Percentiles rank a stretch among this genome's conserved stretches.
Evolutionary conservation across 2,888 invertebrate species (phyloP).

Genomic region (Rhabditoides inermis): DNA sequence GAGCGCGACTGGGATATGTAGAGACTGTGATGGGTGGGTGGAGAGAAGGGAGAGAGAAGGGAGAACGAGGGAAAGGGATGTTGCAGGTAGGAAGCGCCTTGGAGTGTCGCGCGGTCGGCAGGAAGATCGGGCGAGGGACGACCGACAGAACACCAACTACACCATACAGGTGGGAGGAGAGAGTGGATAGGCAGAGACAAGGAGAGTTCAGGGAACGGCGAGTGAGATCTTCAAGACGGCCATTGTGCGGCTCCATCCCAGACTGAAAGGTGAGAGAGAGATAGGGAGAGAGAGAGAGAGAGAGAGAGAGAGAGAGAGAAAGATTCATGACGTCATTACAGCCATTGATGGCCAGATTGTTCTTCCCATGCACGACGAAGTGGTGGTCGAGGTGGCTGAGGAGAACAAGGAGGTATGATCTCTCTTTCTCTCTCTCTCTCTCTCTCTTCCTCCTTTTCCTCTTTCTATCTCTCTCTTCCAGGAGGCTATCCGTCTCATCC

Average conservation of each 20-base stretch:
- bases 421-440: too few species aligned
- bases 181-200: too few species aligned
- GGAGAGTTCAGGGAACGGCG: slow-evolving; percentile 78
- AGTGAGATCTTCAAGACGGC: slow-evolving; percentile 88
- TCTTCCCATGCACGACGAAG: slow-evolving; percentile 88
- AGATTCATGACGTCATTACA: slow-evolving; percentile 5
- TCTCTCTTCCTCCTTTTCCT: too few species aligned
- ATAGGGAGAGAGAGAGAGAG: background rate
- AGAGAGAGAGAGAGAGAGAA: background rate
- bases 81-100: slow-evolving; percentile 12
- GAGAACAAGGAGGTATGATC: slow-evolving; percentile 55
- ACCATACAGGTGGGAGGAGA: slow-evolving; percentile 69
- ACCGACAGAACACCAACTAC: slow-evolving; percentile 91
- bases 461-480: too few species aligned
- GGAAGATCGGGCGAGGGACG: slow-evolving; percentile 68
- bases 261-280: slow-evolving; percentile 53
- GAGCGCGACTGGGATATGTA: slow-evolving; percentile 67
- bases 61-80: too few species aligned
- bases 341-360: slow-evolving; percentile 60
- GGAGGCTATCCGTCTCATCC: slow-evolving; percentile 34
- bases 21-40: slow-evolving; percentile 73
- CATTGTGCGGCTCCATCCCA: slow-evolving; percentile 69
- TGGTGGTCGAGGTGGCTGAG: slow-evolving; percentile 77
- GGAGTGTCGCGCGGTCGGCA: slow-evolving; percentile 60
- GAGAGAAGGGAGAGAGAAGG: too few species aligned